phyloP scores from a whole-genome alignment of 1,140 invertebrate genomes.

The Trichonephila clavata region DNA sequence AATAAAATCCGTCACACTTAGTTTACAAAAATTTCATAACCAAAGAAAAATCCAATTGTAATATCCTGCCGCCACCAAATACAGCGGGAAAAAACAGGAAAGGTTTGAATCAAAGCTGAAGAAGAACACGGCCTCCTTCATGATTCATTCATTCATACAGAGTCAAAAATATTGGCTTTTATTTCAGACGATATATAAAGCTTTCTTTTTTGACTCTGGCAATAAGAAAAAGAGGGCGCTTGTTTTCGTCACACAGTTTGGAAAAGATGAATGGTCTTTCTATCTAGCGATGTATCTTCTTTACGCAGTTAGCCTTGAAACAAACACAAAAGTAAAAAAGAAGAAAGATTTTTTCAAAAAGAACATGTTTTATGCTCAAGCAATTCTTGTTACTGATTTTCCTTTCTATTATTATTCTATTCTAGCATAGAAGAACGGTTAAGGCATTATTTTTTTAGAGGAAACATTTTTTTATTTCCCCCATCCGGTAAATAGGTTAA shows the following conservation, averaged over 20 bases:
- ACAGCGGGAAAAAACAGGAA: conserved; percentile 9
- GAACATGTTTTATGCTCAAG: conserved; percentile 7
- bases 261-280: conserved; percentile 58
- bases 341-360: conserved; percentile 44
- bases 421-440: not conserved
- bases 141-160: conserved; percentile 49
- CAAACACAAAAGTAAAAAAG: conserved; percentile 27
- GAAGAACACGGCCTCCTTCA: conserved; percentile 35
- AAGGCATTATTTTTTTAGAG: not conserved
- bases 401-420: conserved; percentile 14
- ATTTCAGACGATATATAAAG: conserved; percentile 52
- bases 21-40: not conserved
- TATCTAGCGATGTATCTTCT: conserved; percentile 51
- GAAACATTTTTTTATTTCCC: not conserved
- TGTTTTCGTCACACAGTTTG: conserved; percentile 68
- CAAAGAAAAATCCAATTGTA: conserved; percentile 28
- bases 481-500: conserved; percentile 39
- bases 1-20: conserved; percentile 15
- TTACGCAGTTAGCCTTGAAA: conserved; percentile 65
- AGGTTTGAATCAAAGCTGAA: not conserved
- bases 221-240: not conserved
- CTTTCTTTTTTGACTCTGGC: conserved; percentile 8
- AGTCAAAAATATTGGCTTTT: conserved; percentile 56
- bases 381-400: conserved; percentile 12
- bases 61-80: conserved; percentile 25